phyloP scores from a whole-genome alignment of 1,140 invertebrate genomes.

The Monochamus saltuarius region DNA sequence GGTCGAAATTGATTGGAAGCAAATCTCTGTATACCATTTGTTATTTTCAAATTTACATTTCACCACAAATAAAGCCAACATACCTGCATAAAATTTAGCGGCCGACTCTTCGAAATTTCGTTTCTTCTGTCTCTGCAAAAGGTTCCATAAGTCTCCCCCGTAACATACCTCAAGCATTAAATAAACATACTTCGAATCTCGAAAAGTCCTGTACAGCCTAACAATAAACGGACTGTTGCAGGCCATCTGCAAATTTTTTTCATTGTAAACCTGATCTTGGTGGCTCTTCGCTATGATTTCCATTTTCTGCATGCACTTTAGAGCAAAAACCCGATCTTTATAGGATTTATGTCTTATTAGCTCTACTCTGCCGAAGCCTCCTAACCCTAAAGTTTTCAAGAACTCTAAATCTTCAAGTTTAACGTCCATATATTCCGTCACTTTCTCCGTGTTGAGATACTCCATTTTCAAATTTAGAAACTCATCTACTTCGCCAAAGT shows the following conservation, averaged over 20 bases:
- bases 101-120: slow-evolving; percentile 83
- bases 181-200: slow-evolving; percentile 94
- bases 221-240: slow-evolving; percentile 57
- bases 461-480: slow-evolving; percentile 12
- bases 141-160: slow-evolving; percentile 96
- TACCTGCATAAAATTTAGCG: slow-evolving; percentile 73
- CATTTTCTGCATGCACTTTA: slow-evolving; percentile 91
- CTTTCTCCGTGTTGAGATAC: slow-evolving; percentile 10
- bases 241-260: slow-evolving; percentile 86
- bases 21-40: too few relatives aligned
- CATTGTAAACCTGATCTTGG: slow-evolving; percentile 78
- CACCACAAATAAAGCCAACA: slow-evolving; percentile 47
- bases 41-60: neutral
- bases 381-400: slow-evolving; percentile 86
- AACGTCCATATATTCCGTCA: slow-evolving; percentile 62
- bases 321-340: slow-evolving; percentile 72
- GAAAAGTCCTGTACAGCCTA: slow-evolving; percentile 91
- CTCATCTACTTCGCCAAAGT: slow-evolving; percentile 48
- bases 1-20: too few relatives aligned
- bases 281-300: slow-evolving; percentile 92
- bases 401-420: slow-evolving; percentile 76
- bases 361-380: slow-evolving; percentile 91
- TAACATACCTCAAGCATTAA: slow-evolving; percentile 96
- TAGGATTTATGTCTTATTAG: slow-evolving; percentile 64
- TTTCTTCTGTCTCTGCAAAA: slow-evolving; percentile 72